These are phyloP conservation scores for Labeo rohita DNA, from an alignment of 2,113 vertebrate genomes.

Conservation along the genomic window DNA sequence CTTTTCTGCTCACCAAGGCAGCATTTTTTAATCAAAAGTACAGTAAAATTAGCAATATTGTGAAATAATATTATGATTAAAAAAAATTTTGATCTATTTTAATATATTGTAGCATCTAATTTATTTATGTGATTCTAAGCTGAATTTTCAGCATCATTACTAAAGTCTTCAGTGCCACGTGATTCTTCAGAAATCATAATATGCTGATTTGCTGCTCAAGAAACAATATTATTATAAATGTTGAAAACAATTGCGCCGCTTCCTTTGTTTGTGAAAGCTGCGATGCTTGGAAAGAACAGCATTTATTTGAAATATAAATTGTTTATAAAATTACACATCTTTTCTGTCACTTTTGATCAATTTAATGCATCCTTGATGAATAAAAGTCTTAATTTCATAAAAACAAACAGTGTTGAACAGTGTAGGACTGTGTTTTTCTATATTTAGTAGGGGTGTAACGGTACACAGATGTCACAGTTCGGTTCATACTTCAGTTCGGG, in stretches of 20 bases:
- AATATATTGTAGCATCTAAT: not conserved
- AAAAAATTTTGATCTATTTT: not conserved
- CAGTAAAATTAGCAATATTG: not conserved
- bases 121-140: not conserved
- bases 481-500: no score
- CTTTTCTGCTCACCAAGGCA: not conserved
- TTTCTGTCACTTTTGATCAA: no score
- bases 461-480: no score
- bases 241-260: not conserved
- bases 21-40: not conserved
- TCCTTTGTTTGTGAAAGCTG: not conserved
- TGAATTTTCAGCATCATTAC: not conserved
- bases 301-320: not conserved
- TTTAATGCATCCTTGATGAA: no score
- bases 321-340: no score
- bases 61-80: not conserved
- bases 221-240: no score
- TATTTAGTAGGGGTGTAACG: no score
- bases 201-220: not conserved
- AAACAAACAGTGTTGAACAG: no score
- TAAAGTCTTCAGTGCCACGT: not conserved
- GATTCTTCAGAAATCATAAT: not conserved
- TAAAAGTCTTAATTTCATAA: not conserved
- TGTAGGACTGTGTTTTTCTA: no score
- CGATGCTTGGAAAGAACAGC: not conserved